These are phyloP conservation scores for Choloepus didactylus DNA, from an alignment of 2,797 vertebrate species.

Conservation along the genomic window DNA sequence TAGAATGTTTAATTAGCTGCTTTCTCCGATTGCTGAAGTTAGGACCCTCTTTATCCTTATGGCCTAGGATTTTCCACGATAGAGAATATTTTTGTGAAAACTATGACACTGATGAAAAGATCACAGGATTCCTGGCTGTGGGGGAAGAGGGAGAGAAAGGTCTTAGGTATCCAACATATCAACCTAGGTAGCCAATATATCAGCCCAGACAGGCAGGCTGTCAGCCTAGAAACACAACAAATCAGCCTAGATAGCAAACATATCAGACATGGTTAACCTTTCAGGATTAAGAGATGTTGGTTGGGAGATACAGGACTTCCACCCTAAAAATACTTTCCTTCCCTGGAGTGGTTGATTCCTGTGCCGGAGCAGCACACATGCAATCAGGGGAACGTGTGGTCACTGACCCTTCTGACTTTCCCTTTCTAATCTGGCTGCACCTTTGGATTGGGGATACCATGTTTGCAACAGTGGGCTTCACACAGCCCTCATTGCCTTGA, in stretches of 20 bases:
- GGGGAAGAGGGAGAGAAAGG: no score
- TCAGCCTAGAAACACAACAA: neutral
- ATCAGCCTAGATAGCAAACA: neutral
- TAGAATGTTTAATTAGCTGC: neutral
- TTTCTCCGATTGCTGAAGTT: neutral
- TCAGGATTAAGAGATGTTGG: neutral
- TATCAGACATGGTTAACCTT: neutral
- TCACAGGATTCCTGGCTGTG: neutral
- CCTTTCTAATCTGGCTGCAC: neutral
- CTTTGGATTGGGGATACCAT: neutral
- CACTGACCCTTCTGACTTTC: neutral
- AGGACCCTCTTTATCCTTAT: neutral
- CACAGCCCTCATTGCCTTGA: neutral
- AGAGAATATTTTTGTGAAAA: neutral
- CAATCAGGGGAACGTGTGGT: no score
- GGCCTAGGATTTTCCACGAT: neutral
- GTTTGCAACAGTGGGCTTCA: neutral
- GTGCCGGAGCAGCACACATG: rapidly evolving
- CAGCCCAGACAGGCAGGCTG: neutral
- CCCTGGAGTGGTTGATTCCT: neutral
- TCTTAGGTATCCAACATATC: neutral
- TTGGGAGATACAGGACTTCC: neutral
- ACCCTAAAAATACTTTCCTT: neutral
- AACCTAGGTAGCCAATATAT: neutral
- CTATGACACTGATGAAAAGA: neutral